Percentiles rank a stretch among this genome's conserved stretches.
Conservation (phyloP, 2,888 invertebrate genomes). For the Odontomyia ornata region DNA sequence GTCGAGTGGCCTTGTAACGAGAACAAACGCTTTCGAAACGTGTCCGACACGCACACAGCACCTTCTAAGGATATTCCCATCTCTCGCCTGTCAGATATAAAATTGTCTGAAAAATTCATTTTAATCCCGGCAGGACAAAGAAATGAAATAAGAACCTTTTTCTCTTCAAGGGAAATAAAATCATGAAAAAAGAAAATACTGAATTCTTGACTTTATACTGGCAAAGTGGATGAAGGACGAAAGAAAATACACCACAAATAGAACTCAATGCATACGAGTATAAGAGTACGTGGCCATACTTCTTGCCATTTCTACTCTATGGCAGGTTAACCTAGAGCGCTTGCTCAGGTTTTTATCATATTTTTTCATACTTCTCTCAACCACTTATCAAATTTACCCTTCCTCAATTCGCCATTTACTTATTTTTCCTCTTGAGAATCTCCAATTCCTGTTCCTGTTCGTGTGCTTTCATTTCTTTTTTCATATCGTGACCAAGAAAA, state of each 20-base stretch:
- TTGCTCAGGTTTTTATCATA: slow-evolving; percentile 39
- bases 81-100: slow-evolving; percentile 40
- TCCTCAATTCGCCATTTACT: slow-evolving; percentile 42
- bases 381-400: slow-evolving; percentile 46
- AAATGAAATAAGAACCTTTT: slow-evolving; percentile 35
- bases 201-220: slow-evolving; percentile 7
- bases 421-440: slow-evolving; percentile 18
- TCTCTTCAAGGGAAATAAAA: slow-evolving; percentile 1
- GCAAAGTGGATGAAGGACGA: not conserved
- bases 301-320: not conserved
- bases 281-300: not conserved
- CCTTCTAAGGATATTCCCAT: slow-evolving; percentile 24
- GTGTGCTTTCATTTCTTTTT: slow-evolving; percentile 1
- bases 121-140: slow-evolving; percentile 42
- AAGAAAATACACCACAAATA: too few species aligned
- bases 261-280: not conserved
- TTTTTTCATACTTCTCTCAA: slow-evolving; percentile 38
- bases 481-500: slow-evolving; percentile 23
- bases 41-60: slow-evolving; percentile 31
- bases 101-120: slow-evolving; percentile 44
- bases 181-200: slow-evolving; percentile 15
- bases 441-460: not conserved
- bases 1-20: slow-evolving; percentile 33
- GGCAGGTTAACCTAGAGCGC: slow-evolving; percentile 41
- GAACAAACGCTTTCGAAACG: slow-evolving; percentile 36